Conservation (phyloP, 2,797 vertebrate genomes). For the Limnodromus scolopaceus region DNA sequence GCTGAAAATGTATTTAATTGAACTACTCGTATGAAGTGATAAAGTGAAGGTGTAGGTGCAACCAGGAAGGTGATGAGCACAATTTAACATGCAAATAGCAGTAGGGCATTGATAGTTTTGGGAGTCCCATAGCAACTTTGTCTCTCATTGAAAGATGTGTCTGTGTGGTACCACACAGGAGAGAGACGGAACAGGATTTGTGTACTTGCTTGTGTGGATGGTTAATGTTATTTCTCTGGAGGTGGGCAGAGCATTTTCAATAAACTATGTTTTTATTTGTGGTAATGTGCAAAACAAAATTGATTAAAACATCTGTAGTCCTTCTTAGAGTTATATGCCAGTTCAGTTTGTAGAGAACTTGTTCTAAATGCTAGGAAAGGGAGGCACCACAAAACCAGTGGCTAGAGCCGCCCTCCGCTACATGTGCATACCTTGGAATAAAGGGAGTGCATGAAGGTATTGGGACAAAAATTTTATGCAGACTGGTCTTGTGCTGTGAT, state of each 20-base stretch:
- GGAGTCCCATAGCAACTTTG: neutral
- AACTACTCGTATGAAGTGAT: neutral
- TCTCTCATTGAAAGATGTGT: neutral
- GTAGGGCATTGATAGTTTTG: neutral
- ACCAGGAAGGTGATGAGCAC: neutral
- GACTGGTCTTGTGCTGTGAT: neutral
- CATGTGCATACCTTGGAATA: fast-evolving
- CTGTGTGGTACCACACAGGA: neutral
- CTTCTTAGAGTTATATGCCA: neutral
- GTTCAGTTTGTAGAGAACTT: neutral
- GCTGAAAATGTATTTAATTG: neutral
- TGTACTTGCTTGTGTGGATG: neutral
- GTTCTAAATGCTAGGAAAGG: neutral
- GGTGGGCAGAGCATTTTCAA: neutral
- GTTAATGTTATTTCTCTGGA: neutral
- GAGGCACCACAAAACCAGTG: neutral
- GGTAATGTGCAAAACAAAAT: neutral
- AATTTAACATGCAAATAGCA: neutral
- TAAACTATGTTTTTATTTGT: neutral
- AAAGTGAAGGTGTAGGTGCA: neutral
- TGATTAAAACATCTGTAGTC: neutral
- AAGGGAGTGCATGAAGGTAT: neutral
- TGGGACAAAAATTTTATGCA: neutral
- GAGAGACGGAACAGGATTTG: neutral
- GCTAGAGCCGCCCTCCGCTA: neutral